These are phyloP conservation scores for Rhadinocentrus ornatus DNA, from an alignment of 2,797 vertebrate species.

Conservation along the genomic window DNA sequence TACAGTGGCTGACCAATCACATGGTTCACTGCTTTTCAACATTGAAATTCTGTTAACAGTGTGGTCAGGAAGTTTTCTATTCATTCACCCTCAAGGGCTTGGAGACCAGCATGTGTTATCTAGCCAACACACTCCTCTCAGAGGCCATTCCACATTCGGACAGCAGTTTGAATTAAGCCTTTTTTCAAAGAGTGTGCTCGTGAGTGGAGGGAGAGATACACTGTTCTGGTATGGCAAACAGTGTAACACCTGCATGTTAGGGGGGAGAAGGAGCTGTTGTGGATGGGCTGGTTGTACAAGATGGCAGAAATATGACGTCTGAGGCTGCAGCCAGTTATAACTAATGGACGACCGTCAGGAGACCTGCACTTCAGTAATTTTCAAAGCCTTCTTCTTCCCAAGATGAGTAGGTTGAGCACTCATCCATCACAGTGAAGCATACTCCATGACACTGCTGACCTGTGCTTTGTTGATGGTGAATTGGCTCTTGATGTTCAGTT, in stretches of 20 bases:
- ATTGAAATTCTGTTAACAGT: slow-evolving; percentile 60
- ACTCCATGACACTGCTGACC: slow-evolving; percentile 43
- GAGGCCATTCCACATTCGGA: slow-evolving; percentile 57
- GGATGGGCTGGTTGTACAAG: slow-evolving; percentile 41
- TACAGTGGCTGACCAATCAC: slow-evolving; percentile 65
- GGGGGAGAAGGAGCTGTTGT: slow-evolving; percentile 24
- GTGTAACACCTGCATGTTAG: slow-evolving; percentile 50
- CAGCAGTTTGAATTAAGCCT: slow-evolving; percentile 71
- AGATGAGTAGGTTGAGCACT: slow-evolving; percentile 46
- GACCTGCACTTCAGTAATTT: slow-evolving; percentile 40
- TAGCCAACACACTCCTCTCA: slow-evolving; percentile 67
- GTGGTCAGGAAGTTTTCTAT: slow-evolving; percentile 65
- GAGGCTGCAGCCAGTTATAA: slow-evolving; percentile 35
- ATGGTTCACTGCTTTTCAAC: slow-evolving; percentile 66
- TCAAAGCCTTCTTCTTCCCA: slow-evolving; percentile 33
- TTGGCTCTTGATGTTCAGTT: slow-evolving; percentile 41
- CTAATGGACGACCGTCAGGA: slow-evolving; percentile 56
- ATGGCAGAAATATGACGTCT: slow-evolving; percentile 39
- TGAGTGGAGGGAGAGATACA: slow-evolving; percentile 55
- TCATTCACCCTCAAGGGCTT: slow-evolving; percentile 46
- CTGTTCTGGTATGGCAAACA: slow-evolving; percentile 31
- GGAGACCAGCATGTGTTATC: slow-evolving; percentile 64
- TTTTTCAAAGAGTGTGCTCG: slow-evolving; percentile 52
- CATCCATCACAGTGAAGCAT: slow-evolving; percentile 44
- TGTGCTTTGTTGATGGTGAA: slow-evolving; percentile 44